A percentile compares a stretch with the other conserved stretches of the same genome.
Evolutionary conservation across 2,888 invertebrate genomes (phyloP).

Genomic region (Harpalus rufipes): DNA sequence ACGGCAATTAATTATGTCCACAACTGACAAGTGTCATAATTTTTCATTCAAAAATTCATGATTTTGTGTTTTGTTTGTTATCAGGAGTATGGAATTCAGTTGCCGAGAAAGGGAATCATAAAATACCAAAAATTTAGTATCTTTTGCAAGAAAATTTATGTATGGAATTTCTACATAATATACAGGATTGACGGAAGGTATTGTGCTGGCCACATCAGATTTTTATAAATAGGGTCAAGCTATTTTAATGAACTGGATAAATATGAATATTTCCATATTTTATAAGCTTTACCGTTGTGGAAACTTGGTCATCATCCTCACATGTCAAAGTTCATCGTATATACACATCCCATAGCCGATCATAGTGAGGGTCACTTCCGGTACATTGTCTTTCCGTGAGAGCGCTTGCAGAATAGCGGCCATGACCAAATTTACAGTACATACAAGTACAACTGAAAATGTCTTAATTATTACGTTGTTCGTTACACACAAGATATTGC

Average conservation of each 20-base stretch:
- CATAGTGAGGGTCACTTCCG: conserved; percentile 43
- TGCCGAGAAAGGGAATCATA: too few species aligned
- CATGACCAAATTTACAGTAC: conserved; percentile 47
- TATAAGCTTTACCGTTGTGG: neutral
- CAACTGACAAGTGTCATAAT: too few species aligned
- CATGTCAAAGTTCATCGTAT: neutral
- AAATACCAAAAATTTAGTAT: too few species aligned
- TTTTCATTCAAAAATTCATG: too few species aligned
- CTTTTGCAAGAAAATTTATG: too few species aligned
- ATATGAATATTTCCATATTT: neutral
- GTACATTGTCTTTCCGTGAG: conserved; percentile 51
- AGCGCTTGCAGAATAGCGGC: conserved; percentile 34
- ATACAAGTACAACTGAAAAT: conserved; percentile 11
- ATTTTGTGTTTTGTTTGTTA: too few species aligned
- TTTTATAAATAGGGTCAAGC: neutral
- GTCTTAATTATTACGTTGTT: neutral
- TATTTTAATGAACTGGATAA: neutral
- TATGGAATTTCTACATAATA: too few species aligned
- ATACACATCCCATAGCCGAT: neutral
- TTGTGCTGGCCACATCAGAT: too few species aligned
- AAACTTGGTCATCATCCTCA: neutral
- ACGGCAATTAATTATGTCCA: too few species aligned
- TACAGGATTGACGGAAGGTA: too few species aligned
- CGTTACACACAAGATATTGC: neutral
- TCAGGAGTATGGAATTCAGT: too few species aligned